Percentiles rank a stretch among this genome's conserved stretches.
Conservation (phyloP, 1,140 invertebrate species). For the Camponotus floridanus region DNA sequence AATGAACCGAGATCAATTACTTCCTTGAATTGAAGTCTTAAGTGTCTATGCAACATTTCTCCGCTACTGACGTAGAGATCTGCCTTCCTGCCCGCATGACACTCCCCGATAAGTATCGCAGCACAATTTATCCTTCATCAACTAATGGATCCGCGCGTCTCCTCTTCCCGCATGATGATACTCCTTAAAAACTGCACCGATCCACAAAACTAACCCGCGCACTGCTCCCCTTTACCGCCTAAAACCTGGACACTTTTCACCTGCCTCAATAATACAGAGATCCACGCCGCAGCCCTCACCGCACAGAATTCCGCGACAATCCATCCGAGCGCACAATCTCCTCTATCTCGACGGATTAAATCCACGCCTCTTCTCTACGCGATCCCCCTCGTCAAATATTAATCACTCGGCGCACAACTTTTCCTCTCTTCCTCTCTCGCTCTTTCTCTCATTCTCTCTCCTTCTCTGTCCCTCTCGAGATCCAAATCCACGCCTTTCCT, state of each 20-base stretch:
- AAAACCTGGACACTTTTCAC: not conserved
- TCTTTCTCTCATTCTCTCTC: no score
- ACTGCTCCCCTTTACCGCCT: not conserved
- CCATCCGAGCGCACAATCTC: not conserved
- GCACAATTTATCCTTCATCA: slow-evolving; percentile 3
- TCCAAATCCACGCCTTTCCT: not conserved
- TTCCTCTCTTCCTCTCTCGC: not conserved
- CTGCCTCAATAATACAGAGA: not conserved
- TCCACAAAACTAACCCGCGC: not conserved
- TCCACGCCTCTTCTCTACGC: not conserved
- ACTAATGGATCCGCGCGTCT: not conserved
- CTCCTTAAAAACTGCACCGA: not conserved
- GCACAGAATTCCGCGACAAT: not conserved
- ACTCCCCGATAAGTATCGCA: not conserved
- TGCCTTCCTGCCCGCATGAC: not conserved
- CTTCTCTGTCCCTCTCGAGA: not conserved
- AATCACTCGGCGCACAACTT: slow-evolving; percentile 22
- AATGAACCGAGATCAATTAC: slow-evolving; percentile 23
- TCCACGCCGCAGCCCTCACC: not conserved
- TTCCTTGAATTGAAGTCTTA: not conserved
- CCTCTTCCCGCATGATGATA: not conserved
- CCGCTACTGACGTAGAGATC: not conserved
- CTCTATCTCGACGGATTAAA: not conserved
- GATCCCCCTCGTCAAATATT: not conserved
- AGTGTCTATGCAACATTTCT: not conserved